These are phyloP conservation scores for Caerostris darwini DNA, from an alignment of 1,140 invertebrate species.

Conservation along the genomic window DNA sequence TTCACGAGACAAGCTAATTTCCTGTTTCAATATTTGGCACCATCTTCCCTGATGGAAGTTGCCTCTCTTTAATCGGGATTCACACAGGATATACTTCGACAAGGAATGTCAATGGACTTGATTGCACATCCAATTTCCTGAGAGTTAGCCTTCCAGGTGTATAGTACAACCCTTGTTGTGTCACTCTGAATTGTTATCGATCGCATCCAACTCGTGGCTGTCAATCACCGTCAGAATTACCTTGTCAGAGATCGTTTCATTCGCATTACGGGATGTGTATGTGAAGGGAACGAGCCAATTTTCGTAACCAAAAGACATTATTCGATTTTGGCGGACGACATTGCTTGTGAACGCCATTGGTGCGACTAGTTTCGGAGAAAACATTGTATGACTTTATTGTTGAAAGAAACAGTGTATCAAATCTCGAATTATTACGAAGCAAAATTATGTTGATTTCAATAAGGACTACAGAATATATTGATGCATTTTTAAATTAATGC, in stretches of 20 bases:
- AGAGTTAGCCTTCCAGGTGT: constrained; percentile 23
- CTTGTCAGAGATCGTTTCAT: constrained; percentile 31
- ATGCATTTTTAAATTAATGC: no score
- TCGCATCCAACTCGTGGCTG: background rate
- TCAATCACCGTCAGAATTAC: constrained; percentile 33
- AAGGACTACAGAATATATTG: no score
- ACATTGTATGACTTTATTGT: background rate
- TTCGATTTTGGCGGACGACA: background rate
- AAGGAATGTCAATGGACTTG: constrained; percentile 39
- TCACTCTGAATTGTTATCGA: constrained; percentile 16
- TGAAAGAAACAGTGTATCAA: no score
- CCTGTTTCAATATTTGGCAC: constrained; percentile 44
- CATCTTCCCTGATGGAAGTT: constrained; percentile 8
- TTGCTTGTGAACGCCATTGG: background rate
- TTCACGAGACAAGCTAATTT: constrained; percentile 17
- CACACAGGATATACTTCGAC: constrained; percentile 27
- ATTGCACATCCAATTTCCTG: constrained; percentile 47
- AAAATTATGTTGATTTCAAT: no score
- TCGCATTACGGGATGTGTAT: background rate
- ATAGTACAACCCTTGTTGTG: background rate
- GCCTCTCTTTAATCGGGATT: background rate
- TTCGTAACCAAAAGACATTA: constrained; percentile 19
- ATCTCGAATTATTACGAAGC: no score
- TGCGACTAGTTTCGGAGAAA: background rate
- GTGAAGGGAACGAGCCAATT: constrained; percentile 1